Conservation (phyloP, 2,797 vertebrate genomes). For the Epinephelus coioides region DNA sequence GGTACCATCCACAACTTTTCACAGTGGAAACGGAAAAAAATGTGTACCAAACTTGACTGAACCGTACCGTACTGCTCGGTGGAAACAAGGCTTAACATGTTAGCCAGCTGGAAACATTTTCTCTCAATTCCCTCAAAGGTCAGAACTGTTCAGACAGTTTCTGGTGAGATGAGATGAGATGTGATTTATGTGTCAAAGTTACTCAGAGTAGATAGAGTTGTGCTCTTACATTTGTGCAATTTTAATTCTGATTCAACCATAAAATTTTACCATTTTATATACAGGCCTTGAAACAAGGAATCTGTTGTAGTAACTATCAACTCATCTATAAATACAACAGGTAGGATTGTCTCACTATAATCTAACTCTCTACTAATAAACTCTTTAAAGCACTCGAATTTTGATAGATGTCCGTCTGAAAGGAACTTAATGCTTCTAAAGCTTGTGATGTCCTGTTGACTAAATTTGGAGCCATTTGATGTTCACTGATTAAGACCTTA, state of each 20-base stretch:
- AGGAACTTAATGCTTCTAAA: neutral
- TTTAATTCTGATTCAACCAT: neutral
- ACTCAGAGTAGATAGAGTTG: too few species aligned
- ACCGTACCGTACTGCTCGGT: too few species aligned
- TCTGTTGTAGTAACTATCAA: neutral
- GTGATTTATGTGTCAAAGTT: too few species aligned
- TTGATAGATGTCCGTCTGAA: neutral
- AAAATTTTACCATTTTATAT: neutral
- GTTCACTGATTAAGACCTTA: conserved; percentile 45
- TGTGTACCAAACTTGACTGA: too few species aligned
- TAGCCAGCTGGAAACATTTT: too few species aligned
- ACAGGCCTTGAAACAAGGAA: neutral
- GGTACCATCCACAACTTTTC: too few species aligned
- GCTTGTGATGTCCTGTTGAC: conserved; percentile 25
- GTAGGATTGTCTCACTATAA: neutral
- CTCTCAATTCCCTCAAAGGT: neutral
- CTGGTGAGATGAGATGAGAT: too few species aligned
- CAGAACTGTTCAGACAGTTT: neutral
- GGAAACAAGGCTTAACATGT: too few species aligned
- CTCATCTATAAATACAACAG: neutral
- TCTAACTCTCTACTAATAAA: neutral
- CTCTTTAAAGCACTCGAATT: neutral
- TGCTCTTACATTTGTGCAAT: neutral
- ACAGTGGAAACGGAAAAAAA: too few species aligned
- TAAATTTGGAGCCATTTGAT: conserved; percentile 24